Evolutionary conservation across 1,140 invertebrate genomes (phyloP), one percentile per base, ranked within the genome.

Genomic region (Notospermus geniculatus): DNA sequence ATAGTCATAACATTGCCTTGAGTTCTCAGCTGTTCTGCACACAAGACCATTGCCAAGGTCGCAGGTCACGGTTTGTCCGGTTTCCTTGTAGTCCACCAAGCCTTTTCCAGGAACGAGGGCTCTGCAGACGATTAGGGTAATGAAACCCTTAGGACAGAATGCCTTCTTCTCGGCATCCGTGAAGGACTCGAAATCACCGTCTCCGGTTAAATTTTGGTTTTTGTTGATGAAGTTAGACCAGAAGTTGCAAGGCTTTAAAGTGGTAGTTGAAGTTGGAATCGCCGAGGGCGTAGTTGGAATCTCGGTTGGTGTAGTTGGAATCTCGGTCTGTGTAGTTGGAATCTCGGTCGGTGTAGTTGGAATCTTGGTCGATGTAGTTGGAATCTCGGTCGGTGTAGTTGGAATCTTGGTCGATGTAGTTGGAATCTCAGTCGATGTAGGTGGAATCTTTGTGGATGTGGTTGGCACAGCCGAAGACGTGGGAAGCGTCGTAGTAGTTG

Each of bases 1-100:
- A 61, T 80, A 80, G 64, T 83, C 82, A n/a, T 68, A 41, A 59
- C 83, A 84, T 7, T 50, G 64, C 19, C 69, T 67, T 53, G 57
- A 62, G 41, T 76, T 73, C 46, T 80, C 73, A 23, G 65, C 66
- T 25, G 83, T 78, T 27, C 57, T 57, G 62, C 83, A 84, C 15
- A 68, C 65, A 2, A 83, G 67, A 23, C 82, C 82, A 30, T 73
- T 69, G 2, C 68, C 64, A 2, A 80, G 36, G 52, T 77, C 67
- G 66, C 83, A 84, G 7, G 70, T 72, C 0, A 79, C 68, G 0
- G 61, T 67, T 53, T 79, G 78, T 0, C 72, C 73, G 19, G 63
- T 65, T 2, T 57, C 29, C n/a, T 27, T 52, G n/a, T 7, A 41
- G n/a, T 53, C 60, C 11, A 41, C 17, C 15, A 59, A 60, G 5